Evolutionary conservation across 2,113 vertebrate species (phyloP), one percentile per base, ranked within the genome.

Genomic region (Corydoras maculifer): DNA sequence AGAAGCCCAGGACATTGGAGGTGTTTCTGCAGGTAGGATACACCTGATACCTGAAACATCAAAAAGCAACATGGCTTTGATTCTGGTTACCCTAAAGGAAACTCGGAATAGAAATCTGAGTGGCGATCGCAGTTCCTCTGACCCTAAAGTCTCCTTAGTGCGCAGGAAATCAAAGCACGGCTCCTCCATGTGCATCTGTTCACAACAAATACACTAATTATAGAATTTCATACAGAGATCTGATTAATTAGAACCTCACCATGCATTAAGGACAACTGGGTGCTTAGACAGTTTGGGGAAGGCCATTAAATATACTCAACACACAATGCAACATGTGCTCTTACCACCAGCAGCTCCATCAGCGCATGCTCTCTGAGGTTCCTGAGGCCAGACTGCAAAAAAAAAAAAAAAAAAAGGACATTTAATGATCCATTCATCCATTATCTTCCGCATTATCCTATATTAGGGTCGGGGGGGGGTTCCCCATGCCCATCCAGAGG

Each of bases 181-280:
- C 78, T 98, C 95, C 76, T 99, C 95, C 95, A 99, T 99, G 87
- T 96, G 95, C 94, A 97, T 97, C 96, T 99, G 87, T 85, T 9
- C n/a, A 43, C 35, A 43, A 43, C 4, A 43, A 43, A 43, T 43
- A 43, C 4, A 43, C 35, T 43, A 0, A 43, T 43, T 43, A 43
- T 25, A 43, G 7, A 43, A 43, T 43, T 5, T 43, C 35, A 43
- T 5, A 43, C 35, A 43, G 35, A 43, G 35, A 4, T 2, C 35
- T 43, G 35, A 43, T 43, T 43, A 5, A 43, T 43, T 43, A 43
- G 35, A 4, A 43, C 35, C 35, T 43, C 35, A 43, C 7, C 7
- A 8, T 43, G 35, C 35, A 8, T 43, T 25, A 25, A 25, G 18
- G 18, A 25, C 18, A 2, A 25, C 18, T 25, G 18, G 18, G 7